phyloP scores from a whole-genome alignment of 2,113 vertebrate genomes.

The Nematolebias whitei region DNA sequence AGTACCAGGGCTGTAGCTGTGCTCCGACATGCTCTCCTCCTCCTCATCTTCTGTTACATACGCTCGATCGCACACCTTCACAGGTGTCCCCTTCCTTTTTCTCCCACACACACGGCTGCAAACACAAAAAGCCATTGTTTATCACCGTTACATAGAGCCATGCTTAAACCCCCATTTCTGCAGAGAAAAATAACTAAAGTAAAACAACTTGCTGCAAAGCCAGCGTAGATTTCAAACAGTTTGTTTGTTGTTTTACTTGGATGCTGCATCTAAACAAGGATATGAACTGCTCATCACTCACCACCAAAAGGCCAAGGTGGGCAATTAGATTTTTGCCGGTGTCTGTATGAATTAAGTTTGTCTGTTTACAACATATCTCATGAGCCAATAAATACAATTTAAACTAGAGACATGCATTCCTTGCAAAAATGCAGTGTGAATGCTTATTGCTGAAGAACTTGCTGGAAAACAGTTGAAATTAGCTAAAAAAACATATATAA shows the following conservation, averaged over 20 bases:
- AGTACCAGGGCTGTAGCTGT: conserved; percentile 83
- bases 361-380: too few species aligned
- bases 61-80: conserved; percentile 81
- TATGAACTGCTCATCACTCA: not conserved
- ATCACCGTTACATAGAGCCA: conserved; percentile 1
- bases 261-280: not conserved
- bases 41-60: conserved; percentile 84
- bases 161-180: not conserved
- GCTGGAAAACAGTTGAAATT: too few species aligned
- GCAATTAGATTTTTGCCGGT: too few species aligned
- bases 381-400: too few species aligned
- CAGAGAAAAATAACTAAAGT: not conserved
- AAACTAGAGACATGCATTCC: too few species aligned
- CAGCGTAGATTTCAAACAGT: not conserved
- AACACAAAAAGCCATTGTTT: conserved; percentile 34
- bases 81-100: conserved; percentile 83
- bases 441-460: too few species aligned
- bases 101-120: conserved; percentile 80
- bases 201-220: conserved; percentile 4
- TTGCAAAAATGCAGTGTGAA: too few species aligned
- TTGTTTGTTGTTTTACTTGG: not conserved
- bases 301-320: not conserved
- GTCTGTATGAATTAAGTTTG: too few species aligned
- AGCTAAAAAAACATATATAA: too few species aligned
- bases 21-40: conserved; percentile 84